Percentiles rank a stretch among this genome's conserved stretches.
phyloP scores from a whole-genome alignment of 2,888 invertebrate genomes.

The Bibio marci region DNA sequence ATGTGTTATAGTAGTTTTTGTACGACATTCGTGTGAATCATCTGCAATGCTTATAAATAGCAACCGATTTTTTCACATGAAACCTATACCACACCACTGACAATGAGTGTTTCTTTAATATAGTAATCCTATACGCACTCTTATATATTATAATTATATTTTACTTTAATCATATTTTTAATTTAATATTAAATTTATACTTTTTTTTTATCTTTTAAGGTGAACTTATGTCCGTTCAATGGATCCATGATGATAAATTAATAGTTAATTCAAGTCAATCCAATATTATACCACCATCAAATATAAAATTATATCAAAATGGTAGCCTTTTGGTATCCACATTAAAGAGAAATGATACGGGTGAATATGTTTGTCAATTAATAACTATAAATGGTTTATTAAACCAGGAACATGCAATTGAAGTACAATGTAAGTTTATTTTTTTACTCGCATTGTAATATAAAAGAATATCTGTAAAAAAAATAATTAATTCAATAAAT shows the following conservation, averaged over 20 bases:
- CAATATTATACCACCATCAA: slow-evolving; percentile 33
- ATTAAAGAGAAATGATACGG: slow-evolving; percentile 33
- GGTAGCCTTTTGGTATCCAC: slow-evolving; percentile 46
- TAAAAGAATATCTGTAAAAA: neutral
- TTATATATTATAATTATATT: too few relatives aligned
- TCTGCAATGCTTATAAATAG: too few relatives aligned
- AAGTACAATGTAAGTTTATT: slow-evolving; percentile 53
- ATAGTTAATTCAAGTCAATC: slow-evolving; percentile 43
- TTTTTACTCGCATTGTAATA: neutral
- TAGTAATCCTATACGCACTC: too few relatives aligned
- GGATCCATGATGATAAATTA: slow-evolving; percentile 47
- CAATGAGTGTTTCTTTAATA: too few relatives aligned
- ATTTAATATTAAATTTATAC: too few relatives aligned
- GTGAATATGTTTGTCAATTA: slow-evolving; percentile 37
- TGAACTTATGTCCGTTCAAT: slow-evolving; percentile 32
- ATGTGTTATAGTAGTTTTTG: too few relatives aligned
- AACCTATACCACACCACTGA: too few relatives aligned
- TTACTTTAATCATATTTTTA: too few relatives aligned
- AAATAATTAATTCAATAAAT: slow-evolving; percentile 4
- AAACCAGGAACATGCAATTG: slow-evolving; percentile 53
- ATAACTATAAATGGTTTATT: slow-evolving; percentile 17
- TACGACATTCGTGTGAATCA: too few relatives aligned
- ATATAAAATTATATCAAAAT: slow-evolving; percentile 48
- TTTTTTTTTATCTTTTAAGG: too few relatives aligned
- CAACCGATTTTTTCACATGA: too few relatives aligned